Evolutionary conservation across 2,113 vertebrate genomes (phyloP).

Genomic region (Semnornis frantzii): DNA sequence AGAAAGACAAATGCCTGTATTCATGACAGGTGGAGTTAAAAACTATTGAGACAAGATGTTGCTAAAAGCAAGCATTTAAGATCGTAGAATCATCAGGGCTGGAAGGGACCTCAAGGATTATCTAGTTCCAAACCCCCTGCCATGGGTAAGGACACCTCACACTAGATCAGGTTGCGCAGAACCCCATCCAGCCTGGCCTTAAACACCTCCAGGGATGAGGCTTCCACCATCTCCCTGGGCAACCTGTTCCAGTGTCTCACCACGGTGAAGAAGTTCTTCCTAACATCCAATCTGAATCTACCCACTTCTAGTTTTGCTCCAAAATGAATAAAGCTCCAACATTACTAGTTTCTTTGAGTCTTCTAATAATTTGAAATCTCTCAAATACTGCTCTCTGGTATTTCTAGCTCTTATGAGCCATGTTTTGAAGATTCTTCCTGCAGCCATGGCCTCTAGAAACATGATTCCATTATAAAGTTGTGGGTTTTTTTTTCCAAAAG

Average conservation of each 20-base stretch:
- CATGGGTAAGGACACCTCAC: too few species aligned
- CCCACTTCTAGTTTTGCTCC: too few species aligned
- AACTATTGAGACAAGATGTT: neutral
- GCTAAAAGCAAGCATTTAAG: neutral
- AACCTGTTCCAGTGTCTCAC: too few species aligned
- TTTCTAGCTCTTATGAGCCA: conserved; percentile 24
- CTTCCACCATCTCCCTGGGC: too few species aligned
- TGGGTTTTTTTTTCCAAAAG: too few species aligned
- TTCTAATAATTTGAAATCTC: neutral
- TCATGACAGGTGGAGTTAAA: neutral
- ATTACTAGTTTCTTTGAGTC: neutral
- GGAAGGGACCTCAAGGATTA: too few species aligned
- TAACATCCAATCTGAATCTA: too few species aligned
- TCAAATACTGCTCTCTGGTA: conserved; percentile 28
- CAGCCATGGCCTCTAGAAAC: conserved; percentile 12
- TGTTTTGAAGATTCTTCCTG: conserved; percentile 10
- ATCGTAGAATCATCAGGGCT: neutral
- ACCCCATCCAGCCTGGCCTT: too few species aligned
- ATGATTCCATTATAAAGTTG: neutral
- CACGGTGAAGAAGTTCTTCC: too few species aligned
- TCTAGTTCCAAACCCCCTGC: too few species aligned
- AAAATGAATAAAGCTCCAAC: neutral
- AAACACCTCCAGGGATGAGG: too few species aligned
- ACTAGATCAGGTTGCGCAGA: too few species aligned
- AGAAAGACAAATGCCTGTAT: neutral